A percentile compares a stretch with the other conserved stretches of the same genome.
Evolutionary conservation across 2,797 vertebrate species (phyloP).

Genomic region (Taenioides sp.): DNA sequence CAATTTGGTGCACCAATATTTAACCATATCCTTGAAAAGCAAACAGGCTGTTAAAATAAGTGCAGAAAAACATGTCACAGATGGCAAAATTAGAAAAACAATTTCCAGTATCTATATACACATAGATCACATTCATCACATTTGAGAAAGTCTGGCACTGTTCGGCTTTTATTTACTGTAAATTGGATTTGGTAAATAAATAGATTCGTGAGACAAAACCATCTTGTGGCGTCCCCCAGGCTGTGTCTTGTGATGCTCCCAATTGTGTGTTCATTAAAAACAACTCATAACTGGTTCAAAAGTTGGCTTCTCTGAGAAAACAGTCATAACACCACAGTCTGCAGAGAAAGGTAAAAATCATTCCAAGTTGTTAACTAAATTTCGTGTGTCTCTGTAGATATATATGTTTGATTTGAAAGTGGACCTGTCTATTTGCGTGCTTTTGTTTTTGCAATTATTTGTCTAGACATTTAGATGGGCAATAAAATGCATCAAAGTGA

Average conservation of each 20-base stretch:
- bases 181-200: slow-evolving; percentile 7
- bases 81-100: neutral
- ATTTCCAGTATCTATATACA: neutral
- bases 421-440: too few relatives aligned
- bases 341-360: too few relatives aligned
- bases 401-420: too few relatives aligned
- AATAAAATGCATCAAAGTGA: too few relatives aligned
- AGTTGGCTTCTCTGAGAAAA: slow-evolving; percentile 18
- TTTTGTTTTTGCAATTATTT: too few relatives aligned
- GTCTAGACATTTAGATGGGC: too few relatives aligned
- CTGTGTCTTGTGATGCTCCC: slow-evolving; percentile 35
- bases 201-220: slow-evolving; percentile 16
- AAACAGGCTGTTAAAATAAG: too few relatives aligned
- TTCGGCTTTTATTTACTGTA: neutral
- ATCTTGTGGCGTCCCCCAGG: slow-evolving; percentile 28
- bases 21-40: too few relatives aligned
- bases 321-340: too few relatives aligned
- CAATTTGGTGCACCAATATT: too few relatives aligned
- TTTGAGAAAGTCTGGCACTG: neutral
- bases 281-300: slow-evolving; percentile 1
- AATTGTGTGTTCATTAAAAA: slow-evolving; percentile 23
- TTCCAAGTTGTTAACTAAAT: too few relatives aligned
- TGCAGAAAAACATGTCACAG: slow-evolving; percentile 10
- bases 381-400: too few relatives aligned
- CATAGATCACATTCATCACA: neutral